These are phyloP conservation scores for Pocota personata DNA, from an alignment of 2,888 invertebrate species.

Conservation along the genomic window DNA sequence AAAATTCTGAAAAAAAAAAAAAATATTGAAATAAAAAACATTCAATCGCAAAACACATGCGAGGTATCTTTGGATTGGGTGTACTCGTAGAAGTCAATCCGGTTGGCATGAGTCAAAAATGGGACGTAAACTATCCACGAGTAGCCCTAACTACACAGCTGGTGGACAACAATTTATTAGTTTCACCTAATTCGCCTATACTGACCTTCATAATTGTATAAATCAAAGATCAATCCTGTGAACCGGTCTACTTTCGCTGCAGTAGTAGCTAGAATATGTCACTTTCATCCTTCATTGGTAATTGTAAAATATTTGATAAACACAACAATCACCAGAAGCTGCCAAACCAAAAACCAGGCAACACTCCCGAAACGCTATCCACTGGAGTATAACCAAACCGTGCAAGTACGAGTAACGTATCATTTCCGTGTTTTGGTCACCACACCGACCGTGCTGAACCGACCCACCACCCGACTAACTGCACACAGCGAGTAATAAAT, in stretches of 20 bases:
- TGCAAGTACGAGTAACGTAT: conserved; percentile 17
- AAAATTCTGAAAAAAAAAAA: no score
- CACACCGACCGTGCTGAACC: conserved; percentile 20
- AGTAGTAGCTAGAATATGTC: conserved; percentile 25
- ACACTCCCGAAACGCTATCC: background rate
- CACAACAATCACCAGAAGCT: conserved; percentile 12
- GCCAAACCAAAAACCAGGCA: background rate
- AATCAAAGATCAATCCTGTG: background rate
- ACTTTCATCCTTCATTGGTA: conserved; percentile 30
- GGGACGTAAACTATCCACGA: no score
- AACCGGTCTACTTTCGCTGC: background rate
- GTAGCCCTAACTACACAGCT: no score
- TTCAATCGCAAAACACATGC: no score
- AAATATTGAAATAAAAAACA: no score
- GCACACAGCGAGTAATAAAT: conserved; percentile 78
- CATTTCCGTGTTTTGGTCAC: conserved; percentile 64
- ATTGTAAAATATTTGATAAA: conserved; percentile 50
- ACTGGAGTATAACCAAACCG: background rate
- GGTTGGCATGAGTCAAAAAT: no score
- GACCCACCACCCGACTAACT: conserved; percentile 58
- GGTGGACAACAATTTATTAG: no score
- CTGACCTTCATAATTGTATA: background rate
- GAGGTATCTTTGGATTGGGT: no score
- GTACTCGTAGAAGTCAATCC: no score
- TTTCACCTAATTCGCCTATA: background rate